phyloP scores from a whole-genome alignment of 2,113 vertebrate species.

The Jacana jacana region DNA sequence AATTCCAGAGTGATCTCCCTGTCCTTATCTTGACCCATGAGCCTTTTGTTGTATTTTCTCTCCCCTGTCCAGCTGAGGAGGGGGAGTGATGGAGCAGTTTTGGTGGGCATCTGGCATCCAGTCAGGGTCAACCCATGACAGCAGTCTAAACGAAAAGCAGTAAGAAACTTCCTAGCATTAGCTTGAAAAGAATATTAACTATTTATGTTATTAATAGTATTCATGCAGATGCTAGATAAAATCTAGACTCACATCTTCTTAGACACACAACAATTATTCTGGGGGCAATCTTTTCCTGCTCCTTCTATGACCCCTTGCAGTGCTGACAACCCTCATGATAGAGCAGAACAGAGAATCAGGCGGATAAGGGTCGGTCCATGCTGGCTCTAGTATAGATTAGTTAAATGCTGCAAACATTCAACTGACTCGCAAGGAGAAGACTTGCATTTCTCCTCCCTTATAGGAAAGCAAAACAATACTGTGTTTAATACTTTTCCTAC shows the following conservation, averaged over 20 bases:
- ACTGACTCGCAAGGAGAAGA: neutral
- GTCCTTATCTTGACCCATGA: neutral
- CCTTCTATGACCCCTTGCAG: neutral
- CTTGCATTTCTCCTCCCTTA: neutral
- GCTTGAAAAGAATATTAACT: neutral
- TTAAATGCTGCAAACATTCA: neutral
- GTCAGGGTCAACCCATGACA: neutral
- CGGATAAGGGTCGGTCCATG: neutral
- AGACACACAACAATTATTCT: neutral
- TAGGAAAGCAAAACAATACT: neutral
- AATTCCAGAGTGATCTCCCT: neutral
- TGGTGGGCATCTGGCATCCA: neutral
- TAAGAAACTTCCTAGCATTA: neutral
- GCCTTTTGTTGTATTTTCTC: neutral
- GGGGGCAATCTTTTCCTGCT: neutral
- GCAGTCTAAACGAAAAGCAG: neutral
- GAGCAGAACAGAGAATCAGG: neutral
- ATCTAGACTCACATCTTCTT: neutral
- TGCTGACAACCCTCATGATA: neutral
- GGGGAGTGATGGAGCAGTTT: neutral
- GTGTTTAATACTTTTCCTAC: neutral
- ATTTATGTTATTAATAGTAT: neutral
- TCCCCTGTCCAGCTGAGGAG: neutral
- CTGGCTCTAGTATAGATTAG: neutral
- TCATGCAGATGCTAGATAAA: neutral